Evolutionary conservation across 2,797 vertebrate species (phyloP).

Genomic region (Anas georgica): DNA sequence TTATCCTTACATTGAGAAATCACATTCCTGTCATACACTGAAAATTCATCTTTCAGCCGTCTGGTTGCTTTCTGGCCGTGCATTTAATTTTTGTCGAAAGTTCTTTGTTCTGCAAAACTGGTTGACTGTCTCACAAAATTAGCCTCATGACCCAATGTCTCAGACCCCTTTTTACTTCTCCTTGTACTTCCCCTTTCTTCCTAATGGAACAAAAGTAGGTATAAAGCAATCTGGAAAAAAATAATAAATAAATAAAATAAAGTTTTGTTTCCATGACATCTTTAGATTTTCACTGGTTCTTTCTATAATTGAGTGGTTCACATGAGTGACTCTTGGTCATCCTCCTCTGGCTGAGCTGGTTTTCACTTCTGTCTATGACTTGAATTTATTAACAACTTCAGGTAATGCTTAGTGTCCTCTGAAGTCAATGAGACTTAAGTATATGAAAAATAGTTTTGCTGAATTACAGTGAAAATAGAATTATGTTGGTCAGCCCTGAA

Average conservation of each 20-base stretch:
- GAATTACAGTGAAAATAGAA: not conserved
- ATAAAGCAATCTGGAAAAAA: not conserved
- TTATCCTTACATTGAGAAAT: not conserved
- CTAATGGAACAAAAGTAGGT: not conserved
- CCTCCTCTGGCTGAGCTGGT: not conserved
- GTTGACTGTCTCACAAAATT: not conserved
- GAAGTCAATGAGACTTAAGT: not conserved
- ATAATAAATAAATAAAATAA: not conserved
- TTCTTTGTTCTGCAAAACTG: not conserved
- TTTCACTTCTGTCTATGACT: not conserved
- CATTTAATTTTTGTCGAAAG: not conserved
- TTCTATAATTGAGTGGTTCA: accelerated
- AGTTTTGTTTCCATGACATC: not conserved
- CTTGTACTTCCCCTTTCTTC: not conserved
- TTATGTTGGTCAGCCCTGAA: not conserved
- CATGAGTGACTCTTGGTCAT: not conserved
- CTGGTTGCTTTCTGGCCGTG: not conserved
- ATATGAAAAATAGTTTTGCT: not conserved
- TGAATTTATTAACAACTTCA: not conserved
- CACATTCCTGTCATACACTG: not conserved
- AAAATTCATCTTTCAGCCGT: not conserved
- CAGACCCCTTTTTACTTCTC: not conserved
- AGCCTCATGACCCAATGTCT: not conserved
- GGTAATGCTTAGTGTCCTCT: not conserved
- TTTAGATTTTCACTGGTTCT: not conserved